A percentile compares a stretch with the other conserved stretches of the same genome.
phyloP scores from a whole-genome alignment of 2,797 vertebrate genomes.

The Pitangus sulphuratus region DNA sequence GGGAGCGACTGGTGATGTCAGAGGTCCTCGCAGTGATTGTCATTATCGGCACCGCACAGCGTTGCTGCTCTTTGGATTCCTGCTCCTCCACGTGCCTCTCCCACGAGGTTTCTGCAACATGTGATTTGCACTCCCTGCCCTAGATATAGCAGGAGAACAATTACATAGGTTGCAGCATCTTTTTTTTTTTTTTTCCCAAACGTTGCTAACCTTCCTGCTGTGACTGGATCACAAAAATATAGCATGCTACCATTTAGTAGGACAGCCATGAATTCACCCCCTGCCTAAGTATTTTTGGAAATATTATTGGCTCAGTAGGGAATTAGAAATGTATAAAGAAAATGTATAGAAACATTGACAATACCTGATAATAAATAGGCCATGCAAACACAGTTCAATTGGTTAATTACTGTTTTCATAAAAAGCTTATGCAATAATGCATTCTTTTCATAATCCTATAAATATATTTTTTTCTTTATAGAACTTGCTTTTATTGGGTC shows the following conservation, averaged over 20 bases:
- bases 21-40: background rate
- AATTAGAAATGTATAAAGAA: background rate
- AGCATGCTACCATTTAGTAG: background rate
- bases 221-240: background rate
- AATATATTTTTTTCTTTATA: background rate
- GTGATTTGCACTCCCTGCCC: background rate
- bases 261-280: background rate
- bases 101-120: background rate
- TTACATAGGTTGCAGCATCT: background rate
- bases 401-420: background rate
- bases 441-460: background rate
- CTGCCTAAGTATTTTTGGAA: slow-evolving; percentile 31
- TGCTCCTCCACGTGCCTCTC: slow-evolving; percentile 15
- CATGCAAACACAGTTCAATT: background rate
- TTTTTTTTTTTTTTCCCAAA: background rate
- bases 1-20: background rate
- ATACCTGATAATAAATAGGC: background rate
- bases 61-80: background rate
- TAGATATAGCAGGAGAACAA: background rate
- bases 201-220: background rate
- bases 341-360: background rate
- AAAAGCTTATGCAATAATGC: background rate
- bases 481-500: background rate
- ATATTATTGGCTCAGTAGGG: slow-evolving; percentile 11
- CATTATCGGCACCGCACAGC: background rate